These are phyloP conservation scores for Hemiprocne comata DNA, from an alignment of 2,113 vertebrate species.

Conservation along the genomic window DNA sequence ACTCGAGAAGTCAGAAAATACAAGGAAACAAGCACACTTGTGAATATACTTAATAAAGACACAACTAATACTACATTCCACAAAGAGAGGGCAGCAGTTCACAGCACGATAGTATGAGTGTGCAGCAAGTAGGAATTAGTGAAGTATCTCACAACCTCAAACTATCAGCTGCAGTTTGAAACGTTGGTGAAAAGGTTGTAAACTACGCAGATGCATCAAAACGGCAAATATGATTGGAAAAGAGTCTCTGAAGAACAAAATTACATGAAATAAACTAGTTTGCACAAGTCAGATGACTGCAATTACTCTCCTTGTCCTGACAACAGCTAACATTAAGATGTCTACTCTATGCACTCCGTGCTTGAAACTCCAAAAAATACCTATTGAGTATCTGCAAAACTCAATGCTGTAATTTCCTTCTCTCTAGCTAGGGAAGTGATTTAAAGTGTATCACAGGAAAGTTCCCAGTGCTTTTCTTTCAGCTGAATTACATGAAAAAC, in stretches of 20 bases:
- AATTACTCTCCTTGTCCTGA: background rate
- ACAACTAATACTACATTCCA: background rate
- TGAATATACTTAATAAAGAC: background rate
- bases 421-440: background rate
- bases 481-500: background rate
- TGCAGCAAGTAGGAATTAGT: background rate
- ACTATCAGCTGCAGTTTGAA: background rate
- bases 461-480: background rate
- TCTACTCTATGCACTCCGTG: background rate
- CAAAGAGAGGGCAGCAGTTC: background rate
- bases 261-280: background rate
- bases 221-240: background rate
- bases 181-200: background rate
- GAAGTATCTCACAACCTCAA: rapidly evolving
- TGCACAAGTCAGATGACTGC: background rate
- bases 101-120: background rate
- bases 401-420: background rate
- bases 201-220: background rate
- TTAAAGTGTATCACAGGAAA: background rate
- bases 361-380: background rate
- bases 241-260: background rate
- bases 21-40: background rate
- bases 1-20: background rate
- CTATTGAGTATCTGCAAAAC: background rate
- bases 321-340: background rate